Base-by-base conservation (phyloP, 2,888 invertebrate genomes). In the Saturnia japonica region DNA sequence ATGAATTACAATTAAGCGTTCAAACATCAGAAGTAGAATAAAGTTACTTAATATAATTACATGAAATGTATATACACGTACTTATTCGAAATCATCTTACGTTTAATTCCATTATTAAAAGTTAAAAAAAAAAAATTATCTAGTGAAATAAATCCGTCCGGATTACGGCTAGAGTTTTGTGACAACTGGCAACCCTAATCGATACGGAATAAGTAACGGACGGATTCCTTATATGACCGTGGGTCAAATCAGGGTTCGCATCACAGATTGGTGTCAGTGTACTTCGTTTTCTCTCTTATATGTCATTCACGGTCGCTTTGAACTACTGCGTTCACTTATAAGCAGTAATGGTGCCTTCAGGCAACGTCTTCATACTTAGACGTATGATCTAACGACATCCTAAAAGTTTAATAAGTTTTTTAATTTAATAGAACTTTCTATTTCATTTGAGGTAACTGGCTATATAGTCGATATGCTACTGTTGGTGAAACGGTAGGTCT, bases 251-350 rank as follows among this genome's bases (percentile, higher is more conserved):
- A 81, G 83, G 89, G 89, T 89, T 90, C 85, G 84, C 85, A 86
- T 88, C 88, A 85, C 79, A 85, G 85, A 92, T 92, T 85, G 88
- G 90, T 92, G 92, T 88, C 90, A 91, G 90, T 90, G 83, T 89
- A 85, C 87, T 12, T 87, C 86, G 88, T 84, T 91, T 90, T 88
- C 87, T 89, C 90, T 89, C 89, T 85, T 85, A 88, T 89, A 89
- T 88, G 90, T 89, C 89, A 88, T 88, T 85, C 76, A 81, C 80
- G 83, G 84, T 84, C 83, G 73, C 81, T 83, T 86, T 85, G 83
- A 79, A 75, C 74, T 74, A 76, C 72, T 78, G 78, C 74, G 78
- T 72, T 73, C 79, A 79, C 76, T 82, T 82, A 82, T 82, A 83
- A 82, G 74, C 76, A 71, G 72, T 75, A 80, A 82, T 77, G 72